A percentile compares a stretch with the other conserved stretches of the same genome.
phyloP scores from a whole-genome alignment of 2,888 invertebrate genomes.

The Stratiomys singularior region DNA sequence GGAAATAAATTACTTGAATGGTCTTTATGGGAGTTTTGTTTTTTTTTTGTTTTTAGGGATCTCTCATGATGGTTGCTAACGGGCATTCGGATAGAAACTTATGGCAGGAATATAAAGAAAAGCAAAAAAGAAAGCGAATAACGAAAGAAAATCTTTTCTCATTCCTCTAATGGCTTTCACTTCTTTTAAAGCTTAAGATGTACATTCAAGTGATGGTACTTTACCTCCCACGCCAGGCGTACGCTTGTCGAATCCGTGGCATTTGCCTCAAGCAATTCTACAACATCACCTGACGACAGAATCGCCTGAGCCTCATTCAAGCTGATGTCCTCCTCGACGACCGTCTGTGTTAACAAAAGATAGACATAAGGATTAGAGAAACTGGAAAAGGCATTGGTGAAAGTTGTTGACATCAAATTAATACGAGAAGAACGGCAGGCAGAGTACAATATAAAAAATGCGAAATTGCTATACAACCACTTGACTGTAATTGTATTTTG shows the following conservation, averaged over 20 bases:
- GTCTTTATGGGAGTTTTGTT: slow-evolving; percentile 37
- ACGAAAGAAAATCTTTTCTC: slow-evolving; percentile 4
- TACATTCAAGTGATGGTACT: slow-evolving; percentile 30
- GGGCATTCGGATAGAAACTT: slow-evolving; percentile 12
- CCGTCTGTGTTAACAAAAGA: slow-evolving; percentile 37
- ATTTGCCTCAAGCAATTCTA: slow-evolving; percentile 83
- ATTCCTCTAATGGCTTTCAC: slow-evolving; percentile 22
- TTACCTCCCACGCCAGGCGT: slow-evolving; percentile 85
- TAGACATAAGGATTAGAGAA: not conserved
- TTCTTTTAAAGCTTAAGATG: slow-evolving; percentile 22
- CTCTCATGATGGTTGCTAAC: slow-evolving; percentile 1
- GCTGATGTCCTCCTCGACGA: slow-evolving; percentile 49
- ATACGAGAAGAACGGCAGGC: slow-evolving; percentile 3
- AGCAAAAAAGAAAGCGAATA: not conserved
- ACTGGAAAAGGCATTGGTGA: not conserved
- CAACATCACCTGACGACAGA: slow-evolving; percentile 77
- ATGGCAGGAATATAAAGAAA: slow-evolving; percentile 28
- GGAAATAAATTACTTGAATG: slow-evolving; percentile 39
- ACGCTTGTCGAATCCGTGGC: slow-evolving; percentile 85
- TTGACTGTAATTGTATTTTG: not conserved
- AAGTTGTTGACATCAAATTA: slow-evolving; percentile 14
- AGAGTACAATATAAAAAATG: not conserved
- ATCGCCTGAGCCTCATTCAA: slow-evolving; percentile 75
- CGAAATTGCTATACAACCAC: not conserved
- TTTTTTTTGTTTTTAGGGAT: not conserved